phyloP scores from a whole-genome alignment of 2,888 invertebrate genomes.

The Mythimna impura region DNA sequence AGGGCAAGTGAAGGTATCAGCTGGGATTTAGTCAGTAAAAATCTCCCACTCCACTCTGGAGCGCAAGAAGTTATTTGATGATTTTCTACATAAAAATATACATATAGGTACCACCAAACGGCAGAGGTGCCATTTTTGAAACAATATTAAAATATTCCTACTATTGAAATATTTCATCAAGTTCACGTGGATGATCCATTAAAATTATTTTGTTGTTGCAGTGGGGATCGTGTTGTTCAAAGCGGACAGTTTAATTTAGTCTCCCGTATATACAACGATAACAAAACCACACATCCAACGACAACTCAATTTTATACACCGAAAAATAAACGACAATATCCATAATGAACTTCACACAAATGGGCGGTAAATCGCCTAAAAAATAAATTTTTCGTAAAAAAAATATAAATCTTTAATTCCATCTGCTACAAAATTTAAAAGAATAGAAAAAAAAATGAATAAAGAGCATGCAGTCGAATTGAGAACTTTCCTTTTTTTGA shows the following conservation, averaged over 20 bases:
- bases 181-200: background rate
- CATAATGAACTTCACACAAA: background rate
- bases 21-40: too few species aligned
- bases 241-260: conserved; percentile 23
- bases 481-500: too few species aligned
- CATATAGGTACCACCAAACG: too few species aligned
- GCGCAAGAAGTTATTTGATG: too few species aligned
- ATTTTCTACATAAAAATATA: too few species aligned
- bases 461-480: too few species aligned
- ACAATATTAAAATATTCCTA: background rate
- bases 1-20: too few species aligned
- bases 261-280: background rate
- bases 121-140: background rate
- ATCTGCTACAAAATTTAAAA: conserved; percentile 33
- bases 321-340: background rate
- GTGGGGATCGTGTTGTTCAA: background rate
- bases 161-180: background rate
- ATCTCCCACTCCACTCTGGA: too few species aligned
- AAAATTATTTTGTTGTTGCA: conserved; percentile 6
- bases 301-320: background rate
- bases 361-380: background rate
- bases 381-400: background rate
- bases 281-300: background rate
- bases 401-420: conserved; percentile 11
- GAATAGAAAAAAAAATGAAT: conserved; percentile 34